Conservation (phyloP, 2,888 invertebrate species). For the Yponomeuta malinellus region DNA sequence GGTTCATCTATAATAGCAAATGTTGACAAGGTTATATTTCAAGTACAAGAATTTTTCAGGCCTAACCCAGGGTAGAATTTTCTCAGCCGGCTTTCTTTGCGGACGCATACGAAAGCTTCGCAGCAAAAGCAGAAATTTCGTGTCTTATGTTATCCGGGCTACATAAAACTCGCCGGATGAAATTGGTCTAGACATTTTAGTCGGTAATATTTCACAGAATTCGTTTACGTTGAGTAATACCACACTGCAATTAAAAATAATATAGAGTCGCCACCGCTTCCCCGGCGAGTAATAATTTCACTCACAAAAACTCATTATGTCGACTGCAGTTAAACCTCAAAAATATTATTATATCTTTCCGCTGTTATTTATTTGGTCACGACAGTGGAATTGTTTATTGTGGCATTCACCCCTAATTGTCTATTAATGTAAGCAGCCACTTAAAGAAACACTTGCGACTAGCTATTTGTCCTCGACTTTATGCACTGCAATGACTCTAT, state of each 20-base stretch:
- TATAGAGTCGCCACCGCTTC: neutral
- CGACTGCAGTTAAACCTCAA: constrained; percentile 2
- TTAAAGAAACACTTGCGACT: neutral
- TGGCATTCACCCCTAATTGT: neutral
- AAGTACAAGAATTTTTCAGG: too few relatives aligned
- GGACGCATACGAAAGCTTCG: too few relatives aligned
- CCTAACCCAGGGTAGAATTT: too few relatives aligned
- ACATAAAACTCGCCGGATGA: neutral
- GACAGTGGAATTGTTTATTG: neutral
- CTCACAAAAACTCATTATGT: constrained; percentile 8
- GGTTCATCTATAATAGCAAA: too few relatives aligned
- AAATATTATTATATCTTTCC: constrained; percentile 1
- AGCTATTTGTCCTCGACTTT: neutral
- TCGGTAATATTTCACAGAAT: neutral
- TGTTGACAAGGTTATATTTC: too few relatives aligned
- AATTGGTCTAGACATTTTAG: constrained; percentile 1
- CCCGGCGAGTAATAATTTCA: constrained; percentile 8
- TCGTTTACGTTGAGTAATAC: constrained; percentile 4
- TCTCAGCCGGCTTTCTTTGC: too few relatives aligned
- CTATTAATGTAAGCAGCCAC: neutral
- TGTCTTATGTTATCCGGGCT: neutral
- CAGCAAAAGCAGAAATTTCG: neutral
- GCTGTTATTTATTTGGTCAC: constrained; percentile 1
- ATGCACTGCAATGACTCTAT: neutral
- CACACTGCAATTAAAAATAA: constrained; percentile 9